A percentile compares a stretch with the other conserved stretches of the same genome.
phyloP scores from a whole-genome alignment of 2,888 invertebrate genomes.

The Pemphredon lugubris region DNA sequence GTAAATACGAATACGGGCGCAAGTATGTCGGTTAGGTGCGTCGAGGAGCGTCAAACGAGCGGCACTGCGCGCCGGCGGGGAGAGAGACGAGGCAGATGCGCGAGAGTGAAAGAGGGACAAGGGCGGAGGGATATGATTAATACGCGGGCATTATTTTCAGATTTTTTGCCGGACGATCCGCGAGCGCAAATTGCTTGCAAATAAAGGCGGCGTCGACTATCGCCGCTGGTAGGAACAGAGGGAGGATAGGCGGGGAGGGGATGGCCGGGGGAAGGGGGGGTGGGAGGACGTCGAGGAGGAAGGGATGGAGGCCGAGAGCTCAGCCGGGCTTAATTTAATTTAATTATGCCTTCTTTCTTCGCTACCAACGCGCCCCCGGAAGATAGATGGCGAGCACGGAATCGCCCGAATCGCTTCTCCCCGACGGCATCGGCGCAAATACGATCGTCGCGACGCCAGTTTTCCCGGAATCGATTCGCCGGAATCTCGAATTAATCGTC shows the following conservation, averaged over 20 bases:
- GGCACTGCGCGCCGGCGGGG: too few species aligned
- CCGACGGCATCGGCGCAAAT: constrained; percentile 41
- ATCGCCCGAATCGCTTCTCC: constrained; percentile 49
- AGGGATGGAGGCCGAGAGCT: constrained; percentile 46
- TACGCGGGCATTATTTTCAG: constrained; percentile 77
- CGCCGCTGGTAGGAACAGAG: constrained; percentile 61
- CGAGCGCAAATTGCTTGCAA: constrained; percentile 77
- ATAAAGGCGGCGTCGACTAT: constrained; percentile 73
- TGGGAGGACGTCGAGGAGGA: constrained; percentile 18
- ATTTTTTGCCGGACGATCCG: constrained; percentile 73
- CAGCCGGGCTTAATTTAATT: constrained; percentile 73
- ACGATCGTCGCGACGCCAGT: constrained; percentile 43
- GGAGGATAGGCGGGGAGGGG: constrained; percentile 14
- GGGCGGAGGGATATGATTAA: constrained; percentile 75
- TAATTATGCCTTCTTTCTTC: constrained; percentile 74
- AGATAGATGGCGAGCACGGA: constrained; percentile 71
- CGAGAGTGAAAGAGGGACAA: constrained; percentile 29
- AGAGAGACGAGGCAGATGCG: constrained; percentile 24
- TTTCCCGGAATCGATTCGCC: constrained; percentile 48
- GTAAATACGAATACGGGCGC: constrained; percentile 43
- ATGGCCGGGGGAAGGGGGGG: constrained; percentile 21
- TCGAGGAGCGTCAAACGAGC: background rate
- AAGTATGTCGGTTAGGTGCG: constrained; percentile 31
- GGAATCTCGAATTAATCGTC: constrained; percentile 28
- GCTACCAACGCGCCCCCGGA: constrained; percentile 65